Conservation (phyloP, 2,797 vertebrate genomes). For the Scolopax bukidnonensis region DNA sequence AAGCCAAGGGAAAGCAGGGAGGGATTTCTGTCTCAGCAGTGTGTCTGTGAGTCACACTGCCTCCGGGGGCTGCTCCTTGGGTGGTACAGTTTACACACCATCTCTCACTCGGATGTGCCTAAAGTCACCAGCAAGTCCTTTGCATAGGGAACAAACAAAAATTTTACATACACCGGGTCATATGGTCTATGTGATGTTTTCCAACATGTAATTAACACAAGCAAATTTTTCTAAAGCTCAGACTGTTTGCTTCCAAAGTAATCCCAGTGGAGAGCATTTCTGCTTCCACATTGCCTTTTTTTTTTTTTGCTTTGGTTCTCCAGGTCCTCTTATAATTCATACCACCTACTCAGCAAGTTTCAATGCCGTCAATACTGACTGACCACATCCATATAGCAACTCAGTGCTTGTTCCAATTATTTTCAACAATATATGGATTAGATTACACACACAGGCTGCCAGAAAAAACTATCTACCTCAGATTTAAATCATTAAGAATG, state of each 20-base stretch:
- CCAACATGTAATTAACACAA: neutral
- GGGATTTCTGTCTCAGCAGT: neutral
- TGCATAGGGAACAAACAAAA: neutral
- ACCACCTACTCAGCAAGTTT: conserved; percentile 30
- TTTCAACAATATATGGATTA: conserved; percentile 63
- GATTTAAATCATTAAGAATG: conserved; percentile 69
- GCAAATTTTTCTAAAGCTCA: neutral
- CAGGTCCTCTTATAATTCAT: neutral
- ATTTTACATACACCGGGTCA: neutral
- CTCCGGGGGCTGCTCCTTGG: conserved; percentile 47
- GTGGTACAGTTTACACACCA: conserved; percentile 26
- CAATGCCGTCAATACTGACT: neutral
- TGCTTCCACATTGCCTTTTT: neutral
- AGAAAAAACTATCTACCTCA: conserved; percentile 60
- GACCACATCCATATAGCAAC: conserved; percentile 40
- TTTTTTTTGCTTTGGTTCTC: neutral
- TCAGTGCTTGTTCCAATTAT: neutral
- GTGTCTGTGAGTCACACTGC: neutral
- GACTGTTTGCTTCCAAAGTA: conserved; percentile 3
- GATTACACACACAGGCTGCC: conserved; percentile 35
- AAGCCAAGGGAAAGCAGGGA: conserved; percentile 4
- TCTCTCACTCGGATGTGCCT: neutral
- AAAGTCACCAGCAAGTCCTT: neutral
- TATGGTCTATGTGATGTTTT: neutral
- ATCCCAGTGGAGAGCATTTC: neutral